These are phyloP conservation scores for Artemia sinica DNA, from an alignment of 2,888 invertebrate genomes.

Conservation along the genomic window DNA sequence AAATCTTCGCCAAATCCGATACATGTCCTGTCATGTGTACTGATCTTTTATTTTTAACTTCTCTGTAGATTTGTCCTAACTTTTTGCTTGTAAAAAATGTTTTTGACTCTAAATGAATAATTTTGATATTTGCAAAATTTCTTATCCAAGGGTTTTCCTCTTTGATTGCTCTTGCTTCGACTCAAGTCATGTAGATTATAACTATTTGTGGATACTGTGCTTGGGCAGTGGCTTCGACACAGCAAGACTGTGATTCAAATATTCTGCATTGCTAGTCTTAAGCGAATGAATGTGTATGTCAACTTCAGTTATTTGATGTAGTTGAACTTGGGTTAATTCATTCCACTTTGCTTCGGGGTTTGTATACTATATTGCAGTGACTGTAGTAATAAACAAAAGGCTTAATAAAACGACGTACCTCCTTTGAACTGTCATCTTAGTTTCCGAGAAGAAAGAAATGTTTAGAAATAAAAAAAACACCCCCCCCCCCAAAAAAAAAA, in stretches of 20 bases:
- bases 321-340: too few species aligned
- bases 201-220: not conserved
- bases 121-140: not conserved
- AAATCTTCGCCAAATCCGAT: not conserved
- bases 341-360: too few species aligned
- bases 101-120: not conserved
- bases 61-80: not conserved
- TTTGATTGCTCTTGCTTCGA: not conserved
- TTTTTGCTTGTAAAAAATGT: not conserved
- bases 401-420: too few species aligned
- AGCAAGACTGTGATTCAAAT: not conserved
- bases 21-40: not conserved
- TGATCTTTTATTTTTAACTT: not conserved
- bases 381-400: too few species aligned
- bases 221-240: not conserved
- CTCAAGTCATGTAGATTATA: not conserved
- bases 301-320: too few species aligned
- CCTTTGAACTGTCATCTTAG: too few species aligned
- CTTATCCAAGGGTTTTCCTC: not conserved
- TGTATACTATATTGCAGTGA: too few species aligned
- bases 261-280: not conserved
- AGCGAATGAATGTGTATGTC: too few species aligned
- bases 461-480: too few species aligned
- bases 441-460: too few species aligned
- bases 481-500: too few species aligned